Conservation (phyloP, 2,113 vertebrate species). For the Hydrolagus affinis region DNA sequence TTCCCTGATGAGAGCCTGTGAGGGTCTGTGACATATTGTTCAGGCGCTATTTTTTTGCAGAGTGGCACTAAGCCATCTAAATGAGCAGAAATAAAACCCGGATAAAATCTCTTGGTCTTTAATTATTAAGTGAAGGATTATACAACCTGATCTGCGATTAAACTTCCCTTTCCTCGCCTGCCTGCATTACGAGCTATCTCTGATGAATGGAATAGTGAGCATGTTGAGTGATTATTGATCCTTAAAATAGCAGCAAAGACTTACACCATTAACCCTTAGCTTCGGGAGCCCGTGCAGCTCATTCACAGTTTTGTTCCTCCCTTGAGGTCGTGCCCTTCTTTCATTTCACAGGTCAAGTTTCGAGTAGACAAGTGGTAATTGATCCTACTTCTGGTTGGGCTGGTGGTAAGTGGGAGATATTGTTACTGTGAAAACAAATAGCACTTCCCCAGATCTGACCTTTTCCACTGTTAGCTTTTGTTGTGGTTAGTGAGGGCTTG, state of each 20-base stretch:
- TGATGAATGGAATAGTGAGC: slow-evolving; percentile 37
- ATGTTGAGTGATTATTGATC: slow-evolving; percentile 36
- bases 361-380: slow-evolving; percentile 95
- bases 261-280: slow-evolving; percentile 43
- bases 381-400: slow-evolving; percentile 83
- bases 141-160: slow-evolving; percentile 40
- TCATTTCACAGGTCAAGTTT: slow-evolving; percentile 75
- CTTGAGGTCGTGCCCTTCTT: slow-evolving; percentile 80
- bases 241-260: slow-evolving; percentile 8
- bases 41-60: fast-evolving
- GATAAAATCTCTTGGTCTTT: slow-evolving; percentile 42
- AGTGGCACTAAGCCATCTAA: slow-evolving; percentile 34
- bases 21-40: neutral
- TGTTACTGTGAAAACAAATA: slow-evolving; percentile 99
- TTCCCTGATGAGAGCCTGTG: neutral
- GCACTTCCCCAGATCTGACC: slow-evolving; percentile 69
- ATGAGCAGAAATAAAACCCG: slow-evolving; percentile 1
- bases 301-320: slow-evolving; percentile 40
- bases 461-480: slow-evolving; percentile 61
- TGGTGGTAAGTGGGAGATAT: slow-evolving; percentile 84
- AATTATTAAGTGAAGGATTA: slow-evolving; percentile 50
- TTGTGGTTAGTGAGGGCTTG: slow-evolving; percentile 52
- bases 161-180: slow-evolving; percentile 36
- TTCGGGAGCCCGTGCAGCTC: slow-evolving; percentile 38
- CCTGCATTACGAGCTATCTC: slow-evolving; percentile 40